Percentiles rank a stretch among this genome's conserved stretches.
Evolutionary conservation across 2,797 vertebrate genomes (phyloP).

Genomic region (Moxostoma hubbsi): DNA sequence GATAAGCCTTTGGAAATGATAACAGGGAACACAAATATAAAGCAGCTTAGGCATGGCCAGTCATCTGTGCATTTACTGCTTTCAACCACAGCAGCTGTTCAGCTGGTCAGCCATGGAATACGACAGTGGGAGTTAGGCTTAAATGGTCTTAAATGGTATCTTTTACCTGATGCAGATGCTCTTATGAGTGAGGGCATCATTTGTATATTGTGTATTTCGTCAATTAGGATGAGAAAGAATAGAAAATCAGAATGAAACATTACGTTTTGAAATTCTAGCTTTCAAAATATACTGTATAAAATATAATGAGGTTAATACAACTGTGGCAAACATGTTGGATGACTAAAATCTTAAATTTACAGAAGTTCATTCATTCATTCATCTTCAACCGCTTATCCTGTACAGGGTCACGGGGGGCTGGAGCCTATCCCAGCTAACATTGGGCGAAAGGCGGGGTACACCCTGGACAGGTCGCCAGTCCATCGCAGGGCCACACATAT

Average conservation of each 20-base stretch:
- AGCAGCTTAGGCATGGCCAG: neutral
- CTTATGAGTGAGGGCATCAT: neutral
- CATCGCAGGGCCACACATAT: too few species aligned
- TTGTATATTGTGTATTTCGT: constrained; percentile 1
- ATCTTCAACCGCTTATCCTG: too few species aligned
- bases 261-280: too few species aligned
- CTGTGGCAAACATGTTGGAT: neutral
- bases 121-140: constrained; percentile 5
- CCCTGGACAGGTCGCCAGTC: too few species aligned
- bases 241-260: neutral
- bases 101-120: constrained; percentile 5
- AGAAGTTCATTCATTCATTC: too few species aligned
- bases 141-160: neutral
- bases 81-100: constrained; percentile 21
- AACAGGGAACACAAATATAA: constrained; percentile 7
- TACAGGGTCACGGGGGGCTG: too few species aligned
- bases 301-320: neutral
- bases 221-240: neutral
- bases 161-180: neutral
- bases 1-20: constrained; percentile 16
- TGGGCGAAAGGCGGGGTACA: too few species aligned
- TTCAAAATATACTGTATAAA: neutral
- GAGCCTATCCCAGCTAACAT: too few species aligned
- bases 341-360: neutral
- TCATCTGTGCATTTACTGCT: constrained; percentile 22